Percentiles rank a stretch among this genome's conserved stretches.
Evolutionary conservation across 2,888 invertebrate species (phyloP).

Genomic region (Branchellion lobata): DNA sequence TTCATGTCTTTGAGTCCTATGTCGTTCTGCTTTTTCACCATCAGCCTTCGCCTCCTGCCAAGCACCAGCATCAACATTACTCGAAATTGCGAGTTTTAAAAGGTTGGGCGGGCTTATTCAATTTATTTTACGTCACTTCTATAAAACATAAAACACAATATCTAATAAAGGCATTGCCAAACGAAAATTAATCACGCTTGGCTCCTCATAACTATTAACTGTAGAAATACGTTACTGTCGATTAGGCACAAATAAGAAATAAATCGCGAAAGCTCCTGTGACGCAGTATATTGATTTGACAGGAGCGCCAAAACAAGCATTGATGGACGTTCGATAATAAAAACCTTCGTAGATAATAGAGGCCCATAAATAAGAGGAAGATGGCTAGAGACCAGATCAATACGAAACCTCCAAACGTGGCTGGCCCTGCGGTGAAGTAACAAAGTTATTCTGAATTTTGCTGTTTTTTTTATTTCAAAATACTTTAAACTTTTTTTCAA

Average conservation of each 20-base stretch:
- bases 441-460: no score
- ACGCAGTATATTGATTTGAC: background rate
- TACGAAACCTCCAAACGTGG: constrained; percentile 18
- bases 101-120: no score
- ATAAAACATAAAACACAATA: no score
- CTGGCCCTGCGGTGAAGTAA: background rate
- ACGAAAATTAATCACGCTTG: no score
- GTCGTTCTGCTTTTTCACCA: constrained; percentile 12
- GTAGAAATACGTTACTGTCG: no score
- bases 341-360: constrained; percentile 31
- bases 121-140: no score
- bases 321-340: background rate
- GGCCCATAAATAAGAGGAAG: constrained; percentile 19
- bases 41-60: constrained; percentile 16
- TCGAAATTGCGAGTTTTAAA: no score
- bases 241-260: background rate
- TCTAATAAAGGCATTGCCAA: no score
- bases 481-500: no score
- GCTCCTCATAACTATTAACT: no score
- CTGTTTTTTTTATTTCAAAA: no score
- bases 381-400: constrained; percentile 29
- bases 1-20: constrained; percentile 39
- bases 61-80: no score
- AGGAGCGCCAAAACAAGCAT: background rate
- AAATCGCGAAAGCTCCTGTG: background rate